These are phyloP conservation scores for Candidula unifasciata DNA, from an alignment of 2,888 invertebrate species.

Conservation along the genomic window DNA sequence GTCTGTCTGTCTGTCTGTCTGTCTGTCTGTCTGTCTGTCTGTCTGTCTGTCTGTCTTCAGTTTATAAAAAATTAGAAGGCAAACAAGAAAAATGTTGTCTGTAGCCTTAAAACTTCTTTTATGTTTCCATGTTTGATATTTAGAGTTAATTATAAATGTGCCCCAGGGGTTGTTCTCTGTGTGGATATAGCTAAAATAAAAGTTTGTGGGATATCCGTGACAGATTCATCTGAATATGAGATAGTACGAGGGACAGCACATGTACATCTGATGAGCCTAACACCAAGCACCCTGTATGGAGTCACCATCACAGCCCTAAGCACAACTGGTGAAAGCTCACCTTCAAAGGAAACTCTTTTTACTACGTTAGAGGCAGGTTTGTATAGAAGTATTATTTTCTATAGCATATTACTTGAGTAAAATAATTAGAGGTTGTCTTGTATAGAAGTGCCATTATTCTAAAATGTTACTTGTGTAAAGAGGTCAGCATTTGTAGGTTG, in stretches of 20 bases:
- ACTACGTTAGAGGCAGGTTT: constrained; percentile 24
- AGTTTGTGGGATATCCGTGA: not conserved
- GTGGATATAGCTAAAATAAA: too few species aligned
- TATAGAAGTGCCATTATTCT: too few species aligned
- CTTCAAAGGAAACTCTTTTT: constrained; percentile 47
- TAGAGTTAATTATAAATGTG: too few species aligned
- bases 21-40: constrained; percentile 40
- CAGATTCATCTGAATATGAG: constrained; percentile 31
- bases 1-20: constrained; percentile 39
- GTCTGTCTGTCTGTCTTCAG: not conserved
- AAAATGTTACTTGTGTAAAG: too few species aligned
- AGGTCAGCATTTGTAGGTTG: too few species aligned
- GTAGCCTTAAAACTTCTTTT: too few species aligned
- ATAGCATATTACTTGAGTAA: too few species aligned
- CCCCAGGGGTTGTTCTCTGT: too few species aligned
- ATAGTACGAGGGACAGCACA: constrained; percentile 9
- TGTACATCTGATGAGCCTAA: constrained; percentile 52
- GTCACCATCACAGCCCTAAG: constrained; percentile 53
- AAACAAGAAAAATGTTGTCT: too few species aligned
- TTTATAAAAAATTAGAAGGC: too few species aligned
- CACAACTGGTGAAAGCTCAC: constrained; percentile 48
- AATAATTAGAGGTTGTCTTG: too few species aligned
- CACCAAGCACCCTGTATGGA: constrained; percentile 56
- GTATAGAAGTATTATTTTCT: not conserved
- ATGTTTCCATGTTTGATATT: too few species aligned